Evolutionary conservation across 2,113 vertebrate genomes (phyloP).

Genomic region (Erinaceus europaeus): DNA sequence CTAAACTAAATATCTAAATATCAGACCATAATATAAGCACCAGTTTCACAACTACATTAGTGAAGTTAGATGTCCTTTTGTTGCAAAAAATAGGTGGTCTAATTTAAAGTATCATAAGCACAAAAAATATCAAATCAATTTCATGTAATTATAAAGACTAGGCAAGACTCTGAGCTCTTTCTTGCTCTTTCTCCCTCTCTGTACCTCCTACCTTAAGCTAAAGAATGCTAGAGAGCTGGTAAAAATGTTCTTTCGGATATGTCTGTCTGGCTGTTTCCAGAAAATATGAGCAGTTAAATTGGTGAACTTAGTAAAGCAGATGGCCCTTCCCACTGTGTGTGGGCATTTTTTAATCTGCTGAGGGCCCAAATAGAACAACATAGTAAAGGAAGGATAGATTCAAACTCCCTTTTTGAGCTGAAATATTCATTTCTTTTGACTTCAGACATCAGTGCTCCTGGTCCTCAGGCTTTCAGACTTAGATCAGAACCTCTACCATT

Average conservation of each 20-base stretch:
- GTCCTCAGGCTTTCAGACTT: background rate
- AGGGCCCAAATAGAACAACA: background rate
- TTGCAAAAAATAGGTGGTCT: background rate
- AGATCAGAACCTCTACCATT: background rate
- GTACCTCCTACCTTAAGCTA: background rate
- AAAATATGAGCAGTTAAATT: background rate
- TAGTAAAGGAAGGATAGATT: background rate
- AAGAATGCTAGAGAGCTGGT: background rate
- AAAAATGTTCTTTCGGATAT: background rate
- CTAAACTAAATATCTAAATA: background rate
- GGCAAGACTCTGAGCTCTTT: too few relatives aligned
- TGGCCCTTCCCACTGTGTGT: background rate
- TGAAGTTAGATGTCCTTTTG: background rate
- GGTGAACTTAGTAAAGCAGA: background rate
- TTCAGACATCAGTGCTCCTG: background rate
- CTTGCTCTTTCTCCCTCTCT: background rate
- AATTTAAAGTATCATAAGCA: slow-evolving; percentile 1
- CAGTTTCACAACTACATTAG: background rate
- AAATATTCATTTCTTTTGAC: background rate
- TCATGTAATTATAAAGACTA: background rate
- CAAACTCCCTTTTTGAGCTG: background rate
- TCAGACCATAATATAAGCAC: background rate
- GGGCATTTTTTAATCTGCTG: background rate
- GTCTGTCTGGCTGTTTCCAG: background rate
- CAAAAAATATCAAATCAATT: background rate